Conservation (phyloP, 2,113 vertebrate species). For the Azemiops feae region DNA sequence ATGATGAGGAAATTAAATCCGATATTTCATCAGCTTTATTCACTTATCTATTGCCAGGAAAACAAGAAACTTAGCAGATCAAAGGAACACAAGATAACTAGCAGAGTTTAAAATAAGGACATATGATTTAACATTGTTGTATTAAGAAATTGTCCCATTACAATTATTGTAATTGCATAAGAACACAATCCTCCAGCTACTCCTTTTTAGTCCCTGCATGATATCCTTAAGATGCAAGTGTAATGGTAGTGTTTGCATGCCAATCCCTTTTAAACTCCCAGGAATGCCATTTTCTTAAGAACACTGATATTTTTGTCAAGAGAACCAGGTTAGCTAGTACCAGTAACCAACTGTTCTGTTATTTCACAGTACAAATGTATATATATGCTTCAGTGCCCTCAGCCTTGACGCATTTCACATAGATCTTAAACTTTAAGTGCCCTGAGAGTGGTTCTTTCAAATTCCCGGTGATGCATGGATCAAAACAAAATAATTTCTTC, state of each 20-base stretch:
- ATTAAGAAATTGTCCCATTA: background rate
- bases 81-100: background rate
- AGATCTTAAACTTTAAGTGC: background rate
- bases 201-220: background rate
- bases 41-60: background rate
- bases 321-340: background rate
- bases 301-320: background rate
- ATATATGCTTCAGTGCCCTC: constrained; percentile 1
- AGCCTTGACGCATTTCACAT: background rate
- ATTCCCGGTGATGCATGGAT: background rate
- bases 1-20: background rate
- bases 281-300: background rate
- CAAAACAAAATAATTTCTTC: background rate
- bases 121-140: background rate
- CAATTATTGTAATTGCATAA: background rate
- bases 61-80: background rate
- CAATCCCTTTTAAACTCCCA: background rate
- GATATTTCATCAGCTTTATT: background rate
- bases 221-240: background rate
- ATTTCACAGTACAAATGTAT: background rate
- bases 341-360: background rate
- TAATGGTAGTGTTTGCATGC: background rate
- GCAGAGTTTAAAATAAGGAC: background rate
- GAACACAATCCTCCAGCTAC: background rate
- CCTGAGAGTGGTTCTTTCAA: background rate